Base-by-base conservation (phyloP, 2,113 vertebrate genomes). In the Muntiacus muntjak region DNA sequence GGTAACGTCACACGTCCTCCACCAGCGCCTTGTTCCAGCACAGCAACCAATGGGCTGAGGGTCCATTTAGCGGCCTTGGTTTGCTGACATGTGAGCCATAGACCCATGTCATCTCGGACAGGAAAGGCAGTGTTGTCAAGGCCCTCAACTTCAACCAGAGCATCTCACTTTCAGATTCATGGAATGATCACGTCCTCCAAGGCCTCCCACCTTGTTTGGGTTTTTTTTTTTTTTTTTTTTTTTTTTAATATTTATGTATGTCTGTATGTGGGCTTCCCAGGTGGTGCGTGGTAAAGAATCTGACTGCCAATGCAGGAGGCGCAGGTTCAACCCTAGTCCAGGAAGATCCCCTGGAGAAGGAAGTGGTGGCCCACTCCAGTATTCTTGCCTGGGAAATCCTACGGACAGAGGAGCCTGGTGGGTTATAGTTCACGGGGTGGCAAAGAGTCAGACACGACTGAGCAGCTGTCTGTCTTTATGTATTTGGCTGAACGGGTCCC, bases 41-140 rank as follows among this genome's bases (percentile, higher is more conserved):
- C 0, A 16, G n/a, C 16, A 8, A 28, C 40, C 9, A 0, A 0
- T 0, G 0, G 54, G 60, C 10, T 3, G 10, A 8, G 23, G 78
- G 45, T 14, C 28, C 52, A 0, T 28, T 26, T 8, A 1, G 50
- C 47, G 47, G 28, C 21, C 47, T 28, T 4, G 11, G 30, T 30
- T 14, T 71, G 13, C 4, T 3, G n/a, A 16, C 19, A 5, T 2
- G 7, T 13, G 76, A 60, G 50, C 60, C 64, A 15, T 2, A 0
- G 23, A 15, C 6, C 45, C 54, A 7, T 25, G 15, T 1, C 3
- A 6, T 13, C 23, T 9, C 33, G 1, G 36, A 21, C 0, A 47
- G 74, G 54, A 67, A 82, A 60, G 95, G 47, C 28, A 14, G 40
- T 6, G 11, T 14, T 16, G 50, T 95, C 21, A 6, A 62, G 57